Evolutionary conservation across 2,797 vertebrate species (phyloP), one percentile per base, ranked within the genome.

Genomic region (Lepus oiostolus): DNA sequence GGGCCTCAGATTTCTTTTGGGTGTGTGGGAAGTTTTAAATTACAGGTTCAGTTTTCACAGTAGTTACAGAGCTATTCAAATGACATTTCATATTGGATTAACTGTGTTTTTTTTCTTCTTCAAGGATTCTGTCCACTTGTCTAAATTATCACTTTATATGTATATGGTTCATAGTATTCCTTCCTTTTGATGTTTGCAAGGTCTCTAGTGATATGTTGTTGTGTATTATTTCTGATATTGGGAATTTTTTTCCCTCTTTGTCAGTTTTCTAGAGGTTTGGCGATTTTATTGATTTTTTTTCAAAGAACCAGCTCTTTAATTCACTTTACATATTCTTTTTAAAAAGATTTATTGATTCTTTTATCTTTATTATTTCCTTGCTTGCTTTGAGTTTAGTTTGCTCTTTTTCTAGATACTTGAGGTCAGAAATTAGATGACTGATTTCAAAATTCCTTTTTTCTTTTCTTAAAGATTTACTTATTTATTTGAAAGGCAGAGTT

Each of bases 231-330:
- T 16, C 47, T 74, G 17, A 17, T 60, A 58, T 7, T 71, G 32
- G 47, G 80, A 50, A 74, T 86, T 82, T 85, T 85, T 92, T 77
- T 75, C 13, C 22, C 32, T 58, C 54, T 76, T 82, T 24, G 47
- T 42, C 42, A 42, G 6, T 74, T 35, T 95, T 85, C 67, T 85
- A 85, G 14, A n/a, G 21, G 42, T 54, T 72, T 92, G 75, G 47
- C 47, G 35, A n/a, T 95, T 89, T 67, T 86, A 81, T 60, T 91
- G 38, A 70, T 85, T 35, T n/a, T 62, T 62, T 70, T 47, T 42
- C 74, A 80, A 85, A 85, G 22, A 70, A 63, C 12, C 9, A 90
- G 52, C 76, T 88, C 42, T 80, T 77, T 81, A n/a, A 80, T 68
- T 68, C 35, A 74, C 72, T 79, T 85, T 67, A 32, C 52, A 16